Conservation (phyloP, 2,797 vertebrate species). For the Malurus leucopterus region DNA sequence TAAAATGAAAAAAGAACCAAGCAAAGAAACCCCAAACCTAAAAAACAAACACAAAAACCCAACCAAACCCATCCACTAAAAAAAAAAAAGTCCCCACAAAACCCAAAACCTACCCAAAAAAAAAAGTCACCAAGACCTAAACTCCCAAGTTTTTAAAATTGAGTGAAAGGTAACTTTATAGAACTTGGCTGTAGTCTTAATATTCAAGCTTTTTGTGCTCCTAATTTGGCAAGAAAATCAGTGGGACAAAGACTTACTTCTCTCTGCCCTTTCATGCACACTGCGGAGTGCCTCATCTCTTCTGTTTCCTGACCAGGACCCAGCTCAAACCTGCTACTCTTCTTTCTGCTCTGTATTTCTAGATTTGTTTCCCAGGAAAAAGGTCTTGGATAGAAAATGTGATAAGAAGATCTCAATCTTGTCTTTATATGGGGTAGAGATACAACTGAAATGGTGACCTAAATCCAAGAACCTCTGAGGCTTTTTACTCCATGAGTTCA, state of each 20-base stretch:
- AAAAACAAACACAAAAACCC: background rate
- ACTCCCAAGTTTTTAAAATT: background rate
- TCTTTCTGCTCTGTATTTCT: background rate
- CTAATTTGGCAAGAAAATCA: background rate
- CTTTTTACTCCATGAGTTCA: background rate
- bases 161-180: background rate
- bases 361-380: background rate
- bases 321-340: background rate
- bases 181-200: background rate
- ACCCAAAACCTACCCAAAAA: fast-evolving
- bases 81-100: background rate
- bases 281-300: background rate
- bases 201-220: background rate
- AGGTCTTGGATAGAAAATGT: background rate
- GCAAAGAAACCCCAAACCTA: background rate
- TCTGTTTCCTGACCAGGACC: background rate
- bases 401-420: background rate
- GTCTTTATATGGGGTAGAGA: background rate
- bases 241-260: background rate
- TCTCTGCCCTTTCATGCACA: background rate
- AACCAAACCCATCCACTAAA: background rate
- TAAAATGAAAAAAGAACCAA: background rate
- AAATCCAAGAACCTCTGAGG: background rate
- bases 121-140: background rate
- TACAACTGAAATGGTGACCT: background rate